phyloP scores from a whole-genome alignment of 2,888 invertebrate genomes.

The Eupelmus urozonus region DNA sequence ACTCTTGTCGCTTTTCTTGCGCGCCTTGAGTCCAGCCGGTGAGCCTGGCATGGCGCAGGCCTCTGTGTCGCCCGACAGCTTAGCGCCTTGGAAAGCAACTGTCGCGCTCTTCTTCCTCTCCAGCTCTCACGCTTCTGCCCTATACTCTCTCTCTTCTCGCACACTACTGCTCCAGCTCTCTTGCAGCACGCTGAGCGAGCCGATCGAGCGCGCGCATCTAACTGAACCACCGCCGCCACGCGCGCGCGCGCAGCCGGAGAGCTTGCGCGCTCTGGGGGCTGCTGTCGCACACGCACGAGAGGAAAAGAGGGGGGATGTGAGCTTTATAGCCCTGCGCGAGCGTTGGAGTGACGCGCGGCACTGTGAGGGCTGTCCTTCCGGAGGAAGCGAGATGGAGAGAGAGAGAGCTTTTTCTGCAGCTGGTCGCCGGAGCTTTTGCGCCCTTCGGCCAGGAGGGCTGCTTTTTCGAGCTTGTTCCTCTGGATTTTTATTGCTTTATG shows the following conservation, averaged over 20 bases:
- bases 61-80: constrained; percentile 44
- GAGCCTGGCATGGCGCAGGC: constrained; percentile 56
- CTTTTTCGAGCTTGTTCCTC: too few species aligned
- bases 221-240: constrained; percentile 1
- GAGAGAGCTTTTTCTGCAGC: too few species aligned
- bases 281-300: background rate
- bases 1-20: constrained; percentile 58
- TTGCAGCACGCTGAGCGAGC: background rate
- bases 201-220: constrained; percentile 27
- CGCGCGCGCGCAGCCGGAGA: background rate
- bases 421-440: too few species aligned
- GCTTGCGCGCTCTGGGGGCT: constrained; percentile 13
- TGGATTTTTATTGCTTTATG: too few species aligned
- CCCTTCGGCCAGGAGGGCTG: too few species aligned
- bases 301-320: background rate
- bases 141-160: background rate
- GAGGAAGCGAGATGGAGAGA: too few species aligned
- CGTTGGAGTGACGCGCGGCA: too few species aligned
- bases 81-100: background rate
- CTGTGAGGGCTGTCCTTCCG: too few species aligned
- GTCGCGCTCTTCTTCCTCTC: background rate
- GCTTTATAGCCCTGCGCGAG: too few species aligned
- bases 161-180: background rate
- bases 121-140: background rate
- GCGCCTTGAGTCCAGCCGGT: constrained; percentile 50